Evolutionary conservation across 2,113 vertebrate genomes (phyloP).

Genomic region (Ophthalmolycus amberensis): DNA sequence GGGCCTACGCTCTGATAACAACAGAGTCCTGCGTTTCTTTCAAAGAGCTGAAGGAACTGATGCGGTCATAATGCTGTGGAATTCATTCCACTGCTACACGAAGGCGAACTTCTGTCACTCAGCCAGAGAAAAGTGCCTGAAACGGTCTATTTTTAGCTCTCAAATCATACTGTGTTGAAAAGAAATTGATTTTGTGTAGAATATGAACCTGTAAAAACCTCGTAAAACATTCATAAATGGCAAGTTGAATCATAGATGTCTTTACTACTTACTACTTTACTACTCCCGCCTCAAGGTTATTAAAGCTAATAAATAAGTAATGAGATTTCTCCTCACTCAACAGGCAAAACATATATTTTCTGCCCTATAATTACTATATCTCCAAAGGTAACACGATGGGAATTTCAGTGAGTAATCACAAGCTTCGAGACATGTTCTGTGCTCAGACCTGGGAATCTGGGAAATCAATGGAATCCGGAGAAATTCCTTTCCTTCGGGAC

Average conservation of each 20-base stretch:
- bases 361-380: slow-evolving; percentile 6
- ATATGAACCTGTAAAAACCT: slow-evolving; percentile 23
- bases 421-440: slow-evolving; percentile 46
- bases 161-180: slow-evolving; percentile 50
- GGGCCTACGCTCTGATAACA: slow-evolving; percentile 76
- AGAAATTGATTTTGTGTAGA: slow-evolving; percentile 26
- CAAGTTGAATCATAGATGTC: slow-evolving; percentile 33
- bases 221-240: slow-evolving; percentile 39
- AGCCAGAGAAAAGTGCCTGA: slow-evolving; percentile 62
- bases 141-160: slow-evolving; percentile 65
- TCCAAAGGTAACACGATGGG: slow-evolving; percentile 30
- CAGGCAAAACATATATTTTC: slow-evolving; percentile 35
- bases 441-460: slow-evolving; percentile 58
- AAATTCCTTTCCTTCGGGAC: slow-evolving; percentile 60
- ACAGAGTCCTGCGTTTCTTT: slow-evolving; percentile 61
- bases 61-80: slow-evolving; percentile 75
- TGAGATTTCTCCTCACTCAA: slow-evolving; percentile 41
- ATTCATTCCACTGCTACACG: slow-evolving; percentile 65
- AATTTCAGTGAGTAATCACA: slow-evolving; percentile 43
- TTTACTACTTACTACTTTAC: slow-evolving; percentile 4
- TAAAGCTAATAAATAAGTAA: slow-evolving; percentile 44
- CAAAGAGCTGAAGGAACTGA: slow-evolving; percentile 73
- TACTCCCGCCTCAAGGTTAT: slow-evolving; percentile 15
- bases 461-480: slow-evolving; percentile 47
- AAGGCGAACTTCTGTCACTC: slow-evolving; percentile 46